Evolutionary conservation across 2,797 vertebrate species (phyloP).

Genomic region (Taeniopygia guttata): DNA sequence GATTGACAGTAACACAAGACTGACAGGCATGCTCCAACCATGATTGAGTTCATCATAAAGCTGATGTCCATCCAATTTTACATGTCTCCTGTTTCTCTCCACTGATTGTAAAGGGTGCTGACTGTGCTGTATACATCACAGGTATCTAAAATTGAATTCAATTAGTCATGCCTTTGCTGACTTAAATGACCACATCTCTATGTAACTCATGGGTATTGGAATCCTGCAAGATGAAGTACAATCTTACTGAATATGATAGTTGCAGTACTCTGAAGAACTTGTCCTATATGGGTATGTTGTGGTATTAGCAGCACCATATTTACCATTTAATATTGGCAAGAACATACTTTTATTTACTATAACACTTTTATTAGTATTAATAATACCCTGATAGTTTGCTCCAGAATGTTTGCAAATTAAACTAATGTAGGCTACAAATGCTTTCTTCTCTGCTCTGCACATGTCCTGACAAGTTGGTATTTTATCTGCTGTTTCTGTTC

Average conservation of each 20-base stretch:
- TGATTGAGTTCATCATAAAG: background rate
- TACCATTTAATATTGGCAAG: background rate
- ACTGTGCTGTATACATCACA: background rate
- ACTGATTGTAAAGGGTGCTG: background rate
- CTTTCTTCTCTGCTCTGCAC: background rate
- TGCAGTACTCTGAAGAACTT: background rate
- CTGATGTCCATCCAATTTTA: background rate
- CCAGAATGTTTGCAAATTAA: background rate
- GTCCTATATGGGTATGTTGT: background rate
- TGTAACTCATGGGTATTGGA: background rate
- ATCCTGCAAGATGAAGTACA: background rate
- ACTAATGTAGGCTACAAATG: background rate
- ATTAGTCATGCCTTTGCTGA: background rate
- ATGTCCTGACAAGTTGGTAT: background rate
- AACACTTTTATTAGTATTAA: background rate
- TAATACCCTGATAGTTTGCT: background rate
- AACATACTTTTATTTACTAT: background rate
- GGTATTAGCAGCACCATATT: background rate
- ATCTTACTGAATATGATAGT: background rate
- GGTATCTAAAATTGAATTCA: background rate
- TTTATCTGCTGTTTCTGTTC: background rate
- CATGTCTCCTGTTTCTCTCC: background rate
- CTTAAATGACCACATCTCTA: background rate
- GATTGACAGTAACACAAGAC: background rate
- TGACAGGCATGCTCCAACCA: fast-evolving